Evolutionary conservation across 1,140 invertebrate species (phyloP).

Genomic region (Melipona quadrifasciata): DNA sequence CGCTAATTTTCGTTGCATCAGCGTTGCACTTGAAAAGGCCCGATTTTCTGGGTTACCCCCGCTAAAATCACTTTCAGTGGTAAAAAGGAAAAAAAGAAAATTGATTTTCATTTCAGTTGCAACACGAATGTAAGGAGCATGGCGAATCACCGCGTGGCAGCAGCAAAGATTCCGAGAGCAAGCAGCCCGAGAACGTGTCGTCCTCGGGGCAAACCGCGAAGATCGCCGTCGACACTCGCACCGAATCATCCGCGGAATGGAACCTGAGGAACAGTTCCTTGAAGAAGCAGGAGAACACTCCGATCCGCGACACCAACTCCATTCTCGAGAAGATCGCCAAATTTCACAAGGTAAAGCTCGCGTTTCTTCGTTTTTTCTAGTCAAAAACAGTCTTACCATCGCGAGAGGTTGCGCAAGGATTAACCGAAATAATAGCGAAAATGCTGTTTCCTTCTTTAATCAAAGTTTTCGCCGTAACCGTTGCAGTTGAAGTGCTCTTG

Average conservation of each 20-base stretch:
- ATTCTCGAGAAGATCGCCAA: conserved; percentile 72
- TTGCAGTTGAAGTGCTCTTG: background rate
- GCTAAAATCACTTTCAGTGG: too few relatives aligned
- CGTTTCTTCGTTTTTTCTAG: too few relatives aligned
- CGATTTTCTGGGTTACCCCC: too few relatives aligned
- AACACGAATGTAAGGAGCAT: conserved; percentile 71
- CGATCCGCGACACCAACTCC: conserved; percentile 59
- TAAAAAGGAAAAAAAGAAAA: background rate
- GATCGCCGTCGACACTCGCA: conserved; percentile 72
- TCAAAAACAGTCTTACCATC: too few relatives aligned
- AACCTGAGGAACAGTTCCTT: conserved; percentile 65
- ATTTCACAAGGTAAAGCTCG: conserved; percentile 62
- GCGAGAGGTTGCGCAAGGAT: too few relatives aligned
- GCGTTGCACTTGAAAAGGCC: too few relatives aligned
- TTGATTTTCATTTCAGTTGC: conserved; percentile 64
- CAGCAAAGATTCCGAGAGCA: conserved; percentile 73
- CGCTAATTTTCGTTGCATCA: too few relatives aligned
- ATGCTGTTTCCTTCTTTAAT: background rate
- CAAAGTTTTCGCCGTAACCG: background rate
- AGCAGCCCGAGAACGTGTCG: conserved; percentile 75
- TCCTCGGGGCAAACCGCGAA: conserved; percentile 74
- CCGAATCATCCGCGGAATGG: conserved; percentile 74
- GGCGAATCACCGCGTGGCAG: conserved; percentile 71
- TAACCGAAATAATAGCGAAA: background rate
- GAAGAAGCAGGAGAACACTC: conserved; percentile 59